A percentile compares a stretch with the other conserved stretches of the same genome.
Conservation (phyloP, 2,888 invertebrate species). For the Magallana nippona region DNA sequence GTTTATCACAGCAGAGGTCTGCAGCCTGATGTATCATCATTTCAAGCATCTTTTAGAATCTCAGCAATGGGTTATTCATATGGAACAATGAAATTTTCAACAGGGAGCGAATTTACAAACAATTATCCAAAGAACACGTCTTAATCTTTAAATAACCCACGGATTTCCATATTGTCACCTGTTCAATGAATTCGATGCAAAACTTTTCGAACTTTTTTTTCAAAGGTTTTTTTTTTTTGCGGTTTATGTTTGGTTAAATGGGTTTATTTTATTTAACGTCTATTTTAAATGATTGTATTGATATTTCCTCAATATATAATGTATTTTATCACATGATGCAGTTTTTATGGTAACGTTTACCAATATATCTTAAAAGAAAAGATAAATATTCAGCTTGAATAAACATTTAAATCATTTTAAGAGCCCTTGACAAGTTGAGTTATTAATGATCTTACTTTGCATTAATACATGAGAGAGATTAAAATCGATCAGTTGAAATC, state of each 20-base stretch:
- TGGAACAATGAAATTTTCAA: conserved; percentile 41
- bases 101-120: conserved; percentile 50
- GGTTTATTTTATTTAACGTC: not conserved
- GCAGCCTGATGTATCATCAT: conserved; percentile 28
- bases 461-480: conserved; percentile 4
- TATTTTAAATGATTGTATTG: not conserved
- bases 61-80: conserved; percentile 31
- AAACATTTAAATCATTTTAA: conserved; percentile 12
- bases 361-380: not conserved
- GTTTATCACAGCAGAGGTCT: conserved; percentile 32
- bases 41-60: conserved; percentile 37
- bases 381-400: not conserved
- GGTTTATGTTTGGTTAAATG: not conserved
- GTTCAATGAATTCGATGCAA: conserved; percentile 9
- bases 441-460: conserved; percentile 21
- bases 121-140: conserved; percentile 36
- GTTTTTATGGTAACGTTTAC: too few species aligned
- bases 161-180: conserved; percentile 44
- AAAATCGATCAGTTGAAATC: not conserved
- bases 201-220: not conserved
- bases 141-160: conserved; percentile 41
- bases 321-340: too few species aligned
- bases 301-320: not conserved
- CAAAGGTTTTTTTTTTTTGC: not conserved
- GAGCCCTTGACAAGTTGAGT: conserved; percentile 30